Percentiles rank a stretch among this genome's conserved stretches.
phyloP scores from a whole-genome alignment of 1,140 invertebrate genomes.

The Drosophila seguyi region DNA sequence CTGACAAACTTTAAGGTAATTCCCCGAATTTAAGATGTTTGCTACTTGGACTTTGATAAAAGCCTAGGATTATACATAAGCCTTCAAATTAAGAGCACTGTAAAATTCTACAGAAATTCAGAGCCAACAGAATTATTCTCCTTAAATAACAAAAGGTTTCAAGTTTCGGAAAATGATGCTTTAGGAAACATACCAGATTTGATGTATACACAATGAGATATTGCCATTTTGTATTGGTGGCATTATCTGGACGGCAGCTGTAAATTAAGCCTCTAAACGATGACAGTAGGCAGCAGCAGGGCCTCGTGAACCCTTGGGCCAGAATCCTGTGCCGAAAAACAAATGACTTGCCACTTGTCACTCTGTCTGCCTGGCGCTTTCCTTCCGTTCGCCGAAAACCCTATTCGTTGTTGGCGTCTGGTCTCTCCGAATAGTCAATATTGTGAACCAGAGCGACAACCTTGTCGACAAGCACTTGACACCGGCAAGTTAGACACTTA shows the following conservation, averaged over 20 bases:
- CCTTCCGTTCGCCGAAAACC: background rate
- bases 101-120: background rate
- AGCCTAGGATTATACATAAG: too few relatives aligned
- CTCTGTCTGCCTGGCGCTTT: slow-evolving; percentile 2
- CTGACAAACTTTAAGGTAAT: background rate
- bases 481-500: slow-evolving; percentile 72
- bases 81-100: background rate
- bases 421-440: slow-evolving; percentile 50
- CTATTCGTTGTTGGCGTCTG: slow-evolving; percentile 8
- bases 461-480: slow-evolving; percentile 76
- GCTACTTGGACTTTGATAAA: background rate
- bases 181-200: background rate
- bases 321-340: slow-evolving; percentile 39
- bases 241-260: slow-evolving; percentile 18
- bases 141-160: background rate
- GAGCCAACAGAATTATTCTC: background rate
- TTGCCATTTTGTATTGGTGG: background rate
- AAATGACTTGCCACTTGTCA: slow-evolving; percentile 50
- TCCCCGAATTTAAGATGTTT: background rate
- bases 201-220: background rate
- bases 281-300: slow-evolving; percentile 5
- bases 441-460: slow-evolving; percentile 43
- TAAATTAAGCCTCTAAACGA: background rate
- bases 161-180: background rate
- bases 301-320: slow-evolving; percentile 5